Conservation (phyloP, 1,140 invertebrate genomes). For the Formica selysi region DNA sequence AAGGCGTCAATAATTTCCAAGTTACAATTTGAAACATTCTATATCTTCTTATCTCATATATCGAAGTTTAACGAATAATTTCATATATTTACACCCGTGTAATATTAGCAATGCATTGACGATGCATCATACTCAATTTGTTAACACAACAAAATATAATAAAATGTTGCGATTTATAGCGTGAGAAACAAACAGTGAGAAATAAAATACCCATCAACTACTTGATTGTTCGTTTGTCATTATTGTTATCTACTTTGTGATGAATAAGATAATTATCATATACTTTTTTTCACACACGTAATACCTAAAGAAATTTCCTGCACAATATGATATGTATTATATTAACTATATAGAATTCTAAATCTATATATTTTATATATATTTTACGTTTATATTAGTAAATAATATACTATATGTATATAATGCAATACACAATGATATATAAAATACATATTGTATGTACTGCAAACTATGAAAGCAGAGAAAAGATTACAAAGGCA, state of each 20-base stretch:
- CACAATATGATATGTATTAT: neutral
- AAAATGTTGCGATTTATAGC: neutral
- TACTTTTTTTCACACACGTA: neutral
- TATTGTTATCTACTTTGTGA: neutral
- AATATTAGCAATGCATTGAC: neutral
- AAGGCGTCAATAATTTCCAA: no score
- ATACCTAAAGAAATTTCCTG: conserved; percentile 27
- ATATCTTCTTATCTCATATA: neutral
- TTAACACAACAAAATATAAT: conserved; percentile 2
- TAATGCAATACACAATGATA: conserved; percentile 49
- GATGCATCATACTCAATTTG: neutral
- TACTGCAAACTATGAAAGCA: conserved; percentile 56
- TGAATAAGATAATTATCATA: conserved; percentile 16
- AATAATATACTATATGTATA: conserved; percentile 36
- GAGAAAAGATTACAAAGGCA: conserved; percentile 68
- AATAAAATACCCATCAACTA: conserved; percentile 29
- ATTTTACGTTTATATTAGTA: conserved; percentile 41
- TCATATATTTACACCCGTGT: neutral
- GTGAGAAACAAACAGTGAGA: neutral
- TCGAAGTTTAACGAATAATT: neutral
- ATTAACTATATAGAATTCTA: conserved; percentile 30
- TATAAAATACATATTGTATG: conserved; percentile 66
- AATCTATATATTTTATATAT: conserved; percentile 25
- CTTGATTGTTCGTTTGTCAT: conserved; percentile 17
- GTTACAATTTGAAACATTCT: no score